Conservation (phyloP, 1,140 invertebrate genomes). For the Pararge aegeria region DNA sequence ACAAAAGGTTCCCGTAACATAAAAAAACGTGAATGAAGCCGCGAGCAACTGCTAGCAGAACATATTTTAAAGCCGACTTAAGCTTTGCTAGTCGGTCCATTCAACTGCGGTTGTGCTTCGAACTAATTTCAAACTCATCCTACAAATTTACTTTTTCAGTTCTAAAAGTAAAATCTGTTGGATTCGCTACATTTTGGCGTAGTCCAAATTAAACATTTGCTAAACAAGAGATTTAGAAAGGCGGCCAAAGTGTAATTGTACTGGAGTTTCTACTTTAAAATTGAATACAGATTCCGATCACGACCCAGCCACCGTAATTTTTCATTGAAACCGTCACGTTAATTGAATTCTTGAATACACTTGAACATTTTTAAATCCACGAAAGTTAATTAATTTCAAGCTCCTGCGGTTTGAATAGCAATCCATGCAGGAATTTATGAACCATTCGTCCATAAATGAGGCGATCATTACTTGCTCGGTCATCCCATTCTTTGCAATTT, state of each 20-base stretch:
- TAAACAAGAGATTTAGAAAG: conserved; percentile 1
- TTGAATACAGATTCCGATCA: conserved; percentile 19
- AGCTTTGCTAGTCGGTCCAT: neutral
- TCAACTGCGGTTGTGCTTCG: neutral
- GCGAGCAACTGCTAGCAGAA: too few relatives aligned
- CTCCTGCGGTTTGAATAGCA: conserved; percentile 31
- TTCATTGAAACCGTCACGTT: conserved; percentile 38
- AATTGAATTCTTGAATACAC: conserved; percentile 58
- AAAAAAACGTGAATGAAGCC: too few relatives aligned
- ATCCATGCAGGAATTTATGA: conserved; percentile 25
- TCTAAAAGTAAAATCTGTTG: neutral
- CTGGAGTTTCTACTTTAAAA: conserved; percentile 12
- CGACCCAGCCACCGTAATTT: conserved; percentile 1
- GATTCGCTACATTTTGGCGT: neutral
- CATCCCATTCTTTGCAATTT: neutral
- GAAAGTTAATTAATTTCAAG: conserved; percentile 63
- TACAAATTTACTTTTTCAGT: neutral
- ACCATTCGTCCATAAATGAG: conserved; percentile 25
- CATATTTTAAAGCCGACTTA: neutral
- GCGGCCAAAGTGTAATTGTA: conserved; percentile 2
- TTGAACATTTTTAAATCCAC: conserved; percentile 50
- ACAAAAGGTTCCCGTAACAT: too few relatives aligned
- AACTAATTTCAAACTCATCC: neutral
- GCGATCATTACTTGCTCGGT: neutral
- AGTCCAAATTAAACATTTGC: neutral